These are phyloP conservation scores for Brenthis daphne DNA, from an alignment of 2,888 invertebrate species.

Conservation along the genomic window DNA sequence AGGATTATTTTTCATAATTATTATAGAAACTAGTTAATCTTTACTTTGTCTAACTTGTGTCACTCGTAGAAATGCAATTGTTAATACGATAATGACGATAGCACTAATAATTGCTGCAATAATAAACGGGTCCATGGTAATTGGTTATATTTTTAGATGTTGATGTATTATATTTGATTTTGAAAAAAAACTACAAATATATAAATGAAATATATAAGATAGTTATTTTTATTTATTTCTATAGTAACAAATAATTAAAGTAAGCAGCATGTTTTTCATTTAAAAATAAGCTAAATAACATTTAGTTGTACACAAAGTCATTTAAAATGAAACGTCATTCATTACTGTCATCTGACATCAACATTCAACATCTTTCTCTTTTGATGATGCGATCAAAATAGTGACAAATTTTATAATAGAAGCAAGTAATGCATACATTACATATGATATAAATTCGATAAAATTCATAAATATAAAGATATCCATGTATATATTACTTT, in stretches of 20 bases:
- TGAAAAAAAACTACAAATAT: slow-evolving; percentile 7
- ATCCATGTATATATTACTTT: not conserved
- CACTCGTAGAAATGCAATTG: slow-evolving; percentile 62
- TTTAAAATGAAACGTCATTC: slow-evolving; percentile 18
- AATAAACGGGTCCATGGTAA: slow-evolving; percentile 71
- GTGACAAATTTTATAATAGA: too few relatives aligned
- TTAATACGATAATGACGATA: slow-evolving; percentile 62
- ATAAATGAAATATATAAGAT: not conserved
- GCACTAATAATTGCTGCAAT: slow-evolving; percentile 72
- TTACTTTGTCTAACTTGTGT: slow-evolving; percentile 65
- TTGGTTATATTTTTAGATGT: slow-evolving; percentile 17
- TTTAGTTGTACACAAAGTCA: slow-evolving; percentile 22
- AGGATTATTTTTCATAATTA: not conserved
- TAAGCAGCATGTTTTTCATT: not conserved
- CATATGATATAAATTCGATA: too few relatives aligned
- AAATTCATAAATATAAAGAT: not conserved
- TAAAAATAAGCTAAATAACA: slow-evolving; percentile 3
- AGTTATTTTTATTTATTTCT: not conserved
- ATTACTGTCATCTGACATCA: slow-evolving; percentile 7
- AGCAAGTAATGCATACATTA: too few relatives aligned
- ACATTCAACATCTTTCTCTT: slow-evolving; percentile 4
- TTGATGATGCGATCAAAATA: not conserved
- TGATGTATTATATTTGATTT: not conserved
- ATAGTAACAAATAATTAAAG: not conserved
- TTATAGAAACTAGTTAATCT: slow-evolving; percentile 21